These are phyloP conservation scores for Parnassius mnemosyne DNA, from an alignment of 2,888 invertebrate genomes.

Conservation along the genomic window DNA sequence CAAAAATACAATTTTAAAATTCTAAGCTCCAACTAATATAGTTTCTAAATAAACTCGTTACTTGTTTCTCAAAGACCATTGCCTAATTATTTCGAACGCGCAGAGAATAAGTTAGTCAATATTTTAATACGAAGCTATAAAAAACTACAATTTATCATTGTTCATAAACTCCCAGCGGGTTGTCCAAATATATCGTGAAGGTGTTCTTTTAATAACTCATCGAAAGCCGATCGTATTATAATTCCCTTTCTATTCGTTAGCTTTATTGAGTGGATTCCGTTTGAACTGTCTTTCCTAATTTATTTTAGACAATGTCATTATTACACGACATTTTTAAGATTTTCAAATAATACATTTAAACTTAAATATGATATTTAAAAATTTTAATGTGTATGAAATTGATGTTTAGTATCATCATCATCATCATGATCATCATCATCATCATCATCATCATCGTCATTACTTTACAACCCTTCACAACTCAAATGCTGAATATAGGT, in stretches of 20 bases:
- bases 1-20: no score
- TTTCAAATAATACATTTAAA: no score
- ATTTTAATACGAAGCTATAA: constrained; percentile 28
- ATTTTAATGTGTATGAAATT: no score
- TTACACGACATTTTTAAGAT: constrained; percentile 2
- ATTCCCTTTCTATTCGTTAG: constrained; percentile 64
- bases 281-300: constrained; percentile 24
- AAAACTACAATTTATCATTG: constrained; percentile 67
- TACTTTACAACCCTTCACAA: no score
- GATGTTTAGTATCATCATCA: no score
- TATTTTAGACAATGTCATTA: constrained; percentile 20
- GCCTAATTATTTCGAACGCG: constrained; percentile 12
- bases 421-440: no score
- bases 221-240: constrained; percentile 69
- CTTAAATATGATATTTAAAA: no score
- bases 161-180: constrained; percentile 73
- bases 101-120: constrained; percentile 16
- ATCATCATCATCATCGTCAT: no score
- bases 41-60: no score
- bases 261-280: constrained; percentile 38
- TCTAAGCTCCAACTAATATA: no score
- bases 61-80: background rate
- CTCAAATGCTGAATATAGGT: no score
- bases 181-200: constrained; percentile 62
- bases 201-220: constrained; percentile 74